Base-by-base conservation (phyloP, 2,113 vertebrate species). In the Sprattus sprattus region DNA sequence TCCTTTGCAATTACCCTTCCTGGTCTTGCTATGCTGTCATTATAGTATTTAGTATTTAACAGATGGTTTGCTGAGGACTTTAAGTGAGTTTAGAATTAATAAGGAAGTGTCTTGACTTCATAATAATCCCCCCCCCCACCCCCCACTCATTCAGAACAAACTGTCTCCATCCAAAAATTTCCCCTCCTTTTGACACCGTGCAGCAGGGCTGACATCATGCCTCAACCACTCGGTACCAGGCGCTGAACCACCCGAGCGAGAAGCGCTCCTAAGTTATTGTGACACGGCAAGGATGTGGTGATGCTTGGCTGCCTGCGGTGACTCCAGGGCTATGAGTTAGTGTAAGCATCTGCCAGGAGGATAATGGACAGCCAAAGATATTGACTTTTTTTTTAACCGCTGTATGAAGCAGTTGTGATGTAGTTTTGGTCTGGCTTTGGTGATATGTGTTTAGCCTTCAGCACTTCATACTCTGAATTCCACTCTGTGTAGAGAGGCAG, bases 201-300 rank as follows among this genome's bases (percentile, higher is more conserved):
- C 88, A 92, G 90, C 91, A 90, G 83, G 88, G 88, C 88, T 93
- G 93, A 93, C 92, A 91, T 94, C 91, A 95, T 92, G 87, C 88
- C 84, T 86, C 93, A 89, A 89, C 89, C 91, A 82, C 88, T 71
- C 89, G 89, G 94, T 95, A 88, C 95, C 94, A 95, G 95, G 93
- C 92, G 94, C 93, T 88, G 92, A 88, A 15, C 18, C n/a, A 54
- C 86, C 83, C 83, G 81, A 44, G 47, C 8, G 10, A 80, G 45
- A 50, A n/a, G 10, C 52, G 28, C 75, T 57, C 28, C n/a, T 60
- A 44, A 84, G 60, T 22, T 84, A 32, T 45, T 57, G 75, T 82
- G 71, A 78, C 71, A 78, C 13, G 25, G 28, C 71, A 13, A 32
- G 11, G 83, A 46, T 78, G 8, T 44, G 6, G 16, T 81, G 8